phyloP scores from a whole-genome alignment of 2,797 vertebrate species.

The Buphagus erythrorhynchus region DNA sequence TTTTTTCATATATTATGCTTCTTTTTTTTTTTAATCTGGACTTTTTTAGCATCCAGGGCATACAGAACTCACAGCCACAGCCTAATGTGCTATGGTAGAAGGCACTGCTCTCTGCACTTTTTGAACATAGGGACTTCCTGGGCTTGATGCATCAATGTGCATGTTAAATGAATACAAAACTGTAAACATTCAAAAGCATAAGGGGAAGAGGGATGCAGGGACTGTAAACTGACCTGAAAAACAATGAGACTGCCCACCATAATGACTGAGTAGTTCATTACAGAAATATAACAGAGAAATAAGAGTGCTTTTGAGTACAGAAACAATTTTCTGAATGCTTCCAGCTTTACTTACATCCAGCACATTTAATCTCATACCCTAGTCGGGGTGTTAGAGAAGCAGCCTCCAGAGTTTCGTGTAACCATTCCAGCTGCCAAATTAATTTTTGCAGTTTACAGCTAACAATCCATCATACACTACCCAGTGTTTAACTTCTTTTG shows the following conservation, averaged over 20 bases:
- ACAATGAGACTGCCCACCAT: rapidly evolving
- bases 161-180: not conserved
- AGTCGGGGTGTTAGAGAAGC: not conserved
- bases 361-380: not conserved
- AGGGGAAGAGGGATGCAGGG: not conserved
- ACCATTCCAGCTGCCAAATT: constrained; percentile 2
- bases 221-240: not conserved
- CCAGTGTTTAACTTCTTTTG: constrained; percentile 41
- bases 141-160: not conserved
- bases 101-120: not conserved
- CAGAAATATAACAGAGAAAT: not conserved
- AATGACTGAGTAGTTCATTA: not conserved
- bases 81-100: not conserved
- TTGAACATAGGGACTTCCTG: not conserved
- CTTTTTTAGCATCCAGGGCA: not conserved
- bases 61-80: not conserved
- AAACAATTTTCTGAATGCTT: not conserved
- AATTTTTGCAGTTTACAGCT: constrained; percentile 42
- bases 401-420: not conserved
- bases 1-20: not conserved
- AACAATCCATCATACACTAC: constrained; percentile 3
- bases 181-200: not conserved
- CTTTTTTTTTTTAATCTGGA: not conserved
- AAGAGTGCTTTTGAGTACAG: not conserved
- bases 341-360: not conserved